Base-by-base conservation (phyloP, 1,140 invertebrate species). In the Aplysia californica region DNA sequence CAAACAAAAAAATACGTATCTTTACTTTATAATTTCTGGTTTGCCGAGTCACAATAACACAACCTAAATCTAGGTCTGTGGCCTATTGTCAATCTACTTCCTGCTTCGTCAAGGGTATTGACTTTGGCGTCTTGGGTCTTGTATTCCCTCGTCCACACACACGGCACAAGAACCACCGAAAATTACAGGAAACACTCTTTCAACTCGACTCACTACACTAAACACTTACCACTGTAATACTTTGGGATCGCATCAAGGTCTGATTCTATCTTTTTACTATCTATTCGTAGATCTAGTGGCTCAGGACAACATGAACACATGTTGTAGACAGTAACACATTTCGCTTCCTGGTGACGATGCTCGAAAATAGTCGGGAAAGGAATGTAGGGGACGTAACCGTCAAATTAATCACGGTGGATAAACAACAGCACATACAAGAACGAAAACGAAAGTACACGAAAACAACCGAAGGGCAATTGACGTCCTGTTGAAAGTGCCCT, bases 251-350 rank as follows among this genome's bases (percentile, higher is more conserved):
- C 31, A 33, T 18, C 3, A 41, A 10, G 1, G 4, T 50, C 26
- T 20, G 59, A 50, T 75, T 33, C 10, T 50, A 0, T 50, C 38
- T 75, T 75, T 26, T 75, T 75, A 36, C 72, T 75, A n/a, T 65
- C 59, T 31, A 75, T 66, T 31, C 72, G 50, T 64, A 75, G 66
- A 75, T 75, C 72, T 75, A 75, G 35, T 31, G 72, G 72, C 61
- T 75, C 59, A 44, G 61, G 61, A 66, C 72, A 75, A 66, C 72
- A 75, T 65, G 72, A 75, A 55, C 39, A 75, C 72, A 75, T 75
- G 72, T 75, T 75, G 72, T 66, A 26, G 61, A 36, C 61, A 65
- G 59, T 29, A 35, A 66, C 23, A 75, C 72, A 75, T 75, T n/a
- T n/a, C n/a, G n/a, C n/a, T n/a, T n/a, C n/a, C n/a, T n/a, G n/a